Percentiles rank a stretch among this genome's conserved stretches.
Conservation (phyloP, 2,797 vertebrate species). For the Macropodus opercularis region DNA sequence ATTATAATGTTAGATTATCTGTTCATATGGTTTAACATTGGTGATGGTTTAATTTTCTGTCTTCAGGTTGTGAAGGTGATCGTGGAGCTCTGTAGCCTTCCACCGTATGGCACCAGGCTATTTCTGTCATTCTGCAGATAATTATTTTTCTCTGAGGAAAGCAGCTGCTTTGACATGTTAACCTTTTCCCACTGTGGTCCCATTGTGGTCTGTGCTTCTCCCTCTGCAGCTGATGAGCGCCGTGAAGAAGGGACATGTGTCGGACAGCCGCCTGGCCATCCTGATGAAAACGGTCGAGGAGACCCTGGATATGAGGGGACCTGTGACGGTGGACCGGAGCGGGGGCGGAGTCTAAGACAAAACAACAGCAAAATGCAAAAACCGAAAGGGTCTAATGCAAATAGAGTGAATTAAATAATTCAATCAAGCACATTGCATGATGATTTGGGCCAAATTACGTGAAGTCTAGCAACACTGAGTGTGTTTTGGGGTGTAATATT, state of each 20-base stretch:
- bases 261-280: conserved; percentile 92
- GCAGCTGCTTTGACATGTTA: conserved; percentile 15
- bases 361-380: neutral
- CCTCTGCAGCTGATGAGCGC: conserved; percentile 94
- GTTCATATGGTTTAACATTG: too few relatives aligned
- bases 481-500: conserved; percentile 37
- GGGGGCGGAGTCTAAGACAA: conserved; percentile 90
- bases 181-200: conserved; percentile 25
- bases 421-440: conserved; percentile 51
- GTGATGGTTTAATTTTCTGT: conserved; percentile 10
- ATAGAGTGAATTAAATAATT: conserved; percentile 53
- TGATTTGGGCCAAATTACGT: conserved; percentile 58
- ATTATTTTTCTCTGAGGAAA: conserved; percentile 15
- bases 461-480: conserved; percentile 10
- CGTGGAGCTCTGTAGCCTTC: neutral
- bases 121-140: neutral
- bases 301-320: conserved; percentile 83
- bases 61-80: conserved; percentile 5
- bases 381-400: conserved; percentile 30
- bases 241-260: conserved; percentile 93
- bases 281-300: conserved; percentile 95
- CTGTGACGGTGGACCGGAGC: conserved; percentile 92
- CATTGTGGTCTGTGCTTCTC: conserved; percentile 1
- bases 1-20: too few relatives aligned
- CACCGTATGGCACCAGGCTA: neutral